phyloP scores from a whole-genome alignment of 2,888 invertebrate species.

The Drosophila tripunctata region DNA sequence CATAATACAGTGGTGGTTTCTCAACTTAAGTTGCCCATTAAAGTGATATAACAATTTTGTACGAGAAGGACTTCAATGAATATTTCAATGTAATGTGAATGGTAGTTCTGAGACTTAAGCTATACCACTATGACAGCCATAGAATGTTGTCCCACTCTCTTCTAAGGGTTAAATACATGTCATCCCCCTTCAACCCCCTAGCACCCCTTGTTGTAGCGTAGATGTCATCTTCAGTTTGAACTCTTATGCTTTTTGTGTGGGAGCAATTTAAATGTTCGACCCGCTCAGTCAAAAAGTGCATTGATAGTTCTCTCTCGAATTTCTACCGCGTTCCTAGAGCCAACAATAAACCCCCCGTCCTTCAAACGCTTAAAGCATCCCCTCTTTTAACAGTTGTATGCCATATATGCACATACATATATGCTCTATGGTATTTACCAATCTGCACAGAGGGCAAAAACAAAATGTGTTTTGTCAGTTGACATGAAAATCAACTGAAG shows the following conservation, averaged over 20 bases:
- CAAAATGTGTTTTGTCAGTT: constrained; percentile 68
- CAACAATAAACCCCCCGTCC: constrained; percentile 1
- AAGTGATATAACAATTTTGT: no score
- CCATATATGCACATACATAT: neutral
- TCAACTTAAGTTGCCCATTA: constrained; percentile 1
- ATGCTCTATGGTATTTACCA: constrained; percentile 49
- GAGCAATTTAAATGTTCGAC: constrained; percentile 34
- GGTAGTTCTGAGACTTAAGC: constrained; percentile 2
- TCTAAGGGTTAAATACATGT: neutral
- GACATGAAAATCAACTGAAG: constrained; percentile 73
- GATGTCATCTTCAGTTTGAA: constrained; percentile 40
- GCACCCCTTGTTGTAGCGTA: neutral
- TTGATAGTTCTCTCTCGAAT: neutral
- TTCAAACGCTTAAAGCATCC: neutral
- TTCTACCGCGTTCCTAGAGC: no score
- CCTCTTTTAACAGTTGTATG: neutral
- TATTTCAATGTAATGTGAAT: constrained; percentile 6
- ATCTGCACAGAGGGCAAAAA: constrained; percentile 53
- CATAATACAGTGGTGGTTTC: no score
- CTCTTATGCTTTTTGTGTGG: constrained; percentile 28
- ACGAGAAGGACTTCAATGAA: constrained; percentile 8
- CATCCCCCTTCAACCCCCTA: neutral
- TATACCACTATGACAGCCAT: constrained; percentile 7
- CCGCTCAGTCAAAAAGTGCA: constrained; percentile 22
- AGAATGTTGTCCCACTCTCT: neutral